Conservation (phyloP, 2,797 vertebrate species). For the Sorex maritimensis region DNA sequence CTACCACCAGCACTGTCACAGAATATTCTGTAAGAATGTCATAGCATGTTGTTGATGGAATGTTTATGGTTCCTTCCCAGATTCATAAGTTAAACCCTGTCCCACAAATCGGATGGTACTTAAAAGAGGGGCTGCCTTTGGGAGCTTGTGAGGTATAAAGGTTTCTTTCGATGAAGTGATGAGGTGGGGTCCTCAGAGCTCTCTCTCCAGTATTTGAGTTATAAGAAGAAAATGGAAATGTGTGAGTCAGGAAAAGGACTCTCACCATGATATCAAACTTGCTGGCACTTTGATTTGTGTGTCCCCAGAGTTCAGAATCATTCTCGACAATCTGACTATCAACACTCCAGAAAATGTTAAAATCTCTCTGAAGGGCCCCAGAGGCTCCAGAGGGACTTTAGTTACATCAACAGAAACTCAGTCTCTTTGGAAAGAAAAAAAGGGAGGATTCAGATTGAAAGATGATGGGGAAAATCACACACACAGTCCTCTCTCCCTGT, state of each 20-base stretch:
- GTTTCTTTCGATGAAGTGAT: no score
- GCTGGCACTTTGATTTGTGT: background rate
- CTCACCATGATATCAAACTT: background rate
- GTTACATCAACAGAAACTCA: no score
- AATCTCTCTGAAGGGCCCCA: no score
- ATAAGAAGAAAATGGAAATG: no score
- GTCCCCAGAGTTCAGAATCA: background rate
- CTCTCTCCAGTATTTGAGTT: no score
- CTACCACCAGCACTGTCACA: background rate
- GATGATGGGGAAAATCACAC: no score
- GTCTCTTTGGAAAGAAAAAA: no score
- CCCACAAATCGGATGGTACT: background rate
- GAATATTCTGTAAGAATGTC: background rate
- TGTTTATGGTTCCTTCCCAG: background rate
- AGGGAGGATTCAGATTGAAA: no score
- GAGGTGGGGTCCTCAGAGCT: background rate
- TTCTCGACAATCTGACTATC: background rate
- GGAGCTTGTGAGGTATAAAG: background rate
- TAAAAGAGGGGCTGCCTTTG: background rate
- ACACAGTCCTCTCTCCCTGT: no score
- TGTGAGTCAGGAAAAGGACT: no score
- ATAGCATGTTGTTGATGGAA: background rate
- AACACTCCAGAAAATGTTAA: no score
- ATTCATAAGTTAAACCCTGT: background rate
- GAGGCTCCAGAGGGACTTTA: no score